phyloP scores from a whole-genome alignment of 2,113 vertebrate species.

The Diadophis punctatus region DNA sequence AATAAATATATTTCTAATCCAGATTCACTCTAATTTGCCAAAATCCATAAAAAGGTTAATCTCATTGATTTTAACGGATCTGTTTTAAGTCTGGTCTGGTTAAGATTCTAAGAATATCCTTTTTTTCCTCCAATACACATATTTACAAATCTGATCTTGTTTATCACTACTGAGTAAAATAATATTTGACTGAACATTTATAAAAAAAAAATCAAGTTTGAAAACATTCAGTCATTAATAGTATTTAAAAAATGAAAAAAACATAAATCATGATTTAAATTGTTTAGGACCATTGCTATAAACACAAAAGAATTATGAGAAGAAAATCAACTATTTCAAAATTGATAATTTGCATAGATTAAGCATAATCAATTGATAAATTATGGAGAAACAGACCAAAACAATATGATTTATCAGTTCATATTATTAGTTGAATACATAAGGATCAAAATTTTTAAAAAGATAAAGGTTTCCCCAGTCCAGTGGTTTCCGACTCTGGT shows the following conservation, averaged over 20 bases:
- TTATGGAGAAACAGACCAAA: neutral
- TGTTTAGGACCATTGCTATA: neutral
- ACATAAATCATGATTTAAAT: neutral
- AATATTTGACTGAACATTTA: neutral
- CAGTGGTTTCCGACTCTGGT: too few relatives aligned
- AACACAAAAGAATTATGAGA: neutral
- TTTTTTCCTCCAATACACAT: neutral
- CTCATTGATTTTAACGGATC: neutral
- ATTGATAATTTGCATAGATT: neutral
- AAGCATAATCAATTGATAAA: neutral
- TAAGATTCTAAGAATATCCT: neutral
- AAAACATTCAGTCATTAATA: neutral
- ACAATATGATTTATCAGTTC: neutral
- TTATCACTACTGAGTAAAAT: neutral
- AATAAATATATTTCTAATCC: neutral
- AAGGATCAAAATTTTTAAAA: neutral
- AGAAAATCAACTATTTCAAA: neutral
- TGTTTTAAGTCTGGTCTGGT: neutral
- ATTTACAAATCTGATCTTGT: neutral
- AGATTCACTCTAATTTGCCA: neutral
- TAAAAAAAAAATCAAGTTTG: neutral
- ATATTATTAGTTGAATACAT: neutral
- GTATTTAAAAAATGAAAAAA: neutral
- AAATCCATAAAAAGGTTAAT: neutral
- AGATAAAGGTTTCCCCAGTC: too few relatives aligned